Evolutionary conservation across 2,113 vertebrate species (phyloP).

Genomic region (Phyllostomus discolor): DNA sequence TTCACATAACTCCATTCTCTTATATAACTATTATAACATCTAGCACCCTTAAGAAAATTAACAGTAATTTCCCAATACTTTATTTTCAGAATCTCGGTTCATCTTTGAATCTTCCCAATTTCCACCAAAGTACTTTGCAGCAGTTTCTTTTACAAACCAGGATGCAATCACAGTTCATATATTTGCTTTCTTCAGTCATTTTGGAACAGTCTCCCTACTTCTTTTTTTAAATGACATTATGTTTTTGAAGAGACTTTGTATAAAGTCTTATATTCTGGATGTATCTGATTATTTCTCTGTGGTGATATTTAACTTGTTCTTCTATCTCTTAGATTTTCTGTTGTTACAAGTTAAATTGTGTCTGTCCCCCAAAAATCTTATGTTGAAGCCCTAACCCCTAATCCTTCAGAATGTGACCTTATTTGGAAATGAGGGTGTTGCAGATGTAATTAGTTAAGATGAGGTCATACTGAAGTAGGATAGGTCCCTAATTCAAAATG

Average conservation of each 20-base stretch:
- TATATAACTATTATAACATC: not conserved
- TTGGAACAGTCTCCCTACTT: not conserved
- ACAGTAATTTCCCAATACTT: not conserved
- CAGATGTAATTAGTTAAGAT: not conserved
- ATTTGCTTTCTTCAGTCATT: not conserved
- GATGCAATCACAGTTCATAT: not conserved
- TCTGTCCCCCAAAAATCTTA: not conserved
- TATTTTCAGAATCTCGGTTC: not conserved
- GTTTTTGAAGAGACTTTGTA: constrained; percentile 2
- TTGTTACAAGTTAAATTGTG: not conserved
- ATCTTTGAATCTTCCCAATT: not conserved
- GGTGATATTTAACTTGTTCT: not conserved
- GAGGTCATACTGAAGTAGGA: not conserved
- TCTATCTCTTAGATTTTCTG: not conserved
- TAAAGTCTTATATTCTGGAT: not conserved
- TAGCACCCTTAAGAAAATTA: constrained; percentile 5
- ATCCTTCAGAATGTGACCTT: not conserved
- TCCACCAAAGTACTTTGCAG: not conserved
- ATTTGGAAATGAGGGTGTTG: not conserved
- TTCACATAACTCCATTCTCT: not conserved
- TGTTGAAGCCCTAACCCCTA: not conserved
- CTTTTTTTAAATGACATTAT: not conserved
- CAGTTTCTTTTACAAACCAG: not conserved
- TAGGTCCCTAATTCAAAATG: not conserved
- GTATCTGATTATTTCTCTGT: not conserved